Percentiles rank a stretch among this genome's conserved stretches.
These are phyloP conservation scores for Delichon dasypus DNA, from an alignment of 2,797 vertebrate species.

Conservation along the genomic window DNA sequence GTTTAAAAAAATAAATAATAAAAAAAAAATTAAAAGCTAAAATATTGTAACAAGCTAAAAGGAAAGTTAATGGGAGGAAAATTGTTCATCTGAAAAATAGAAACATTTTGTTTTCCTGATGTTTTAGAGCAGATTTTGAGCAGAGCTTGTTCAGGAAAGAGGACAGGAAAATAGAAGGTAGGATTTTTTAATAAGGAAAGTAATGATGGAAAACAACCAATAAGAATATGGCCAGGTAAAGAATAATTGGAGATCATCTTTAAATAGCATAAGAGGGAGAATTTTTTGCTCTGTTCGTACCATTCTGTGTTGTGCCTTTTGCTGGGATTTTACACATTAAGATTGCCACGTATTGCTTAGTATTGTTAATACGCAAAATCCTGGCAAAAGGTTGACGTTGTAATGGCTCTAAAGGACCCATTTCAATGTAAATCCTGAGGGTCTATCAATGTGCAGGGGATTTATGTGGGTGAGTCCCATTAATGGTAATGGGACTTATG, in stretches of 20 bases:
- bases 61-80: background rate
- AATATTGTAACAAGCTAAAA: background rate
- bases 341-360: slow-evolving; percentile 65
- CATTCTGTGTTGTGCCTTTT: slow-evolving; percentile 47
- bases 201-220: background rate
- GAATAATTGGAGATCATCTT: slow-evolving; percentile 21
- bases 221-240: background rate
- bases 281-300: slow-evolving; percentile 1
- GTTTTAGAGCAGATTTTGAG: background rate
- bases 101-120: background rate
- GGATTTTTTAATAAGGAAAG: background rate
- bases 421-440: slow-evolving; percentile 65
- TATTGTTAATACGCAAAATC: slow-evolving; percentile 65
- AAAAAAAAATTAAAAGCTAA: background rate
- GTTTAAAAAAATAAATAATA: background rate
- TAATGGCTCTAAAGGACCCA: slow-evolving; percentile 67
- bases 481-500: slow-evolving; percentile 67
- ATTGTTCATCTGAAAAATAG: background rate
- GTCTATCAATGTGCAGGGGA: slow-evolving; percentile 65
- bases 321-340: slow-evolving; percentile 67
- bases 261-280: background rate
- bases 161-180: background rate
- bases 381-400: slow-evolving; percentile 56
- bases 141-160: background rate
- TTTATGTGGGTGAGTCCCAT: slow-evolving; percentile 66